These are phyloP conservation scores for Thecocarcelia acutangulata DNA, from an alignment of 2,888 invertebrate genomes.

Conservation along the genomic window DNA sequence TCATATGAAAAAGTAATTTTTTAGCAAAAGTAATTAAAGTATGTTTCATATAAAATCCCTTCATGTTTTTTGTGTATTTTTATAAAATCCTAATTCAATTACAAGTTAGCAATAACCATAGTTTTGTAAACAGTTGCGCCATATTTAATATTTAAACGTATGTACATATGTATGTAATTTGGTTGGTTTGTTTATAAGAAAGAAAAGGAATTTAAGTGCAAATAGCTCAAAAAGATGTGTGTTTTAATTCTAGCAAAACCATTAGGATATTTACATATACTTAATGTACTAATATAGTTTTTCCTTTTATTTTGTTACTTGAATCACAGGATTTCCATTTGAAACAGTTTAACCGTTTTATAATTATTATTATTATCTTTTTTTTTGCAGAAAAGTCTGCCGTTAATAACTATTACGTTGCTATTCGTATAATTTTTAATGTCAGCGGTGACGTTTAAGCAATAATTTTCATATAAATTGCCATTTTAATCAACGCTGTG, in stretches of 20 bases:
- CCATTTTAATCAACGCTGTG: constrained; percentile 73
- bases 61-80: too few species aligned
- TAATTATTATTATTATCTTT: constrained; percentile 38
- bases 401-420: constrained; percentile 23
- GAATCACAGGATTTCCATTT: constrained; percentile 65
- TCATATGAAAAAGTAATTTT: too few species aligned
- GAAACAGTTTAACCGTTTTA: constrained; percentile 73
- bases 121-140: too few species aligned
- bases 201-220: too few species aligned
- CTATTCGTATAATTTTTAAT: constrained; percentile 29
- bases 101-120: too few species aligned
- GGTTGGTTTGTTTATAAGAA: too few species aligned
- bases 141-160: too few species aligned
- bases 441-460: constrained; percentile 26
- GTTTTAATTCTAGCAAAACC: constrained; percentile 8
- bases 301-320: constrained; percentile 33
- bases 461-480: constrained; percentile 65
- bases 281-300: constrained; percentile 32
- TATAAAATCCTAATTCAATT: too few species aligned
- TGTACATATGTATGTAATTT: too few species aligned
- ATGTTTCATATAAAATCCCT: too few species aligned
- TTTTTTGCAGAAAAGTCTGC: constrained; percentile 61
- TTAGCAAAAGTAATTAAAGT: too few species aligned
- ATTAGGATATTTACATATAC: constrained; percentile 2
- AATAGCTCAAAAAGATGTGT: too few species aligned